Evolutionary conservation across 2,888 invertebrate species (phyloP).

Genomic region (Leistus spinibarbis): DNA sequence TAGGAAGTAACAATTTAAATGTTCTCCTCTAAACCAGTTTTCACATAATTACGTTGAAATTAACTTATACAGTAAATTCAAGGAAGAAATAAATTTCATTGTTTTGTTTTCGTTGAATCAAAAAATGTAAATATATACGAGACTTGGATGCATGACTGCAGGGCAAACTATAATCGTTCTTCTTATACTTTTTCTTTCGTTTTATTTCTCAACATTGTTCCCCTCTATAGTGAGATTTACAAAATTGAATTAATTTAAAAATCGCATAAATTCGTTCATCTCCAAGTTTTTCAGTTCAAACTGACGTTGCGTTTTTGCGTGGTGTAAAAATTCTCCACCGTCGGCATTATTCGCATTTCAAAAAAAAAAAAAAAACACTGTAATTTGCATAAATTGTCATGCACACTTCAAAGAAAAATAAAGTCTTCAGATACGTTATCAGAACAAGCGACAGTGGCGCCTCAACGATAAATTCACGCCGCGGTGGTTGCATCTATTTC

Average conservation of each 20-base stretch:
- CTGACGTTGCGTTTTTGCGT: constrained; percentile 8
- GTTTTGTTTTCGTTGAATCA: background rate
- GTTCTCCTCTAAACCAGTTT: background rate
- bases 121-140: constrained; percentile 11
- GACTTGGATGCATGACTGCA: constrained; percentile 1
- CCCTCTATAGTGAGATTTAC: constrained; percentile 22
- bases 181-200: constrained; percentile 13
- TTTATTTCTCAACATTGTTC: constrained; percentile 7
- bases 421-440: constrained; percentile 22
- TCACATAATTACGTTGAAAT: background rate
- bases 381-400: constrained; percentile 37
- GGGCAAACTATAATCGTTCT: constrained; percentile 13
- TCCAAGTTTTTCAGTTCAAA: background rate
- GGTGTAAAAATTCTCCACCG: constrained; percentile 16
- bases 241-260: constrained; percentile 37
- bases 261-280: constrained; percentile 29
- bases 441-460: constrained; percentile 3
- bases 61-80: background rate
- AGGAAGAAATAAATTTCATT: background rate
- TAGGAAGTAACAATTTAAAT: background rate
- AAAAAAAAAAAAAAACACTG: constrained; percentile 13
- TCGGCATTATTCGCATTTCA: constrained; percentile 30
- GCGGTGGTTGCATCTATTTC: background rate
- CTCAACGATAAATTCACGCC: background rate
- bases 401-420: constrained; percentile 33